phyloP scores from a whole-genome alignment of 2,113 vertebrate genomes.

The Oncorhynchus nerka region DNA sequence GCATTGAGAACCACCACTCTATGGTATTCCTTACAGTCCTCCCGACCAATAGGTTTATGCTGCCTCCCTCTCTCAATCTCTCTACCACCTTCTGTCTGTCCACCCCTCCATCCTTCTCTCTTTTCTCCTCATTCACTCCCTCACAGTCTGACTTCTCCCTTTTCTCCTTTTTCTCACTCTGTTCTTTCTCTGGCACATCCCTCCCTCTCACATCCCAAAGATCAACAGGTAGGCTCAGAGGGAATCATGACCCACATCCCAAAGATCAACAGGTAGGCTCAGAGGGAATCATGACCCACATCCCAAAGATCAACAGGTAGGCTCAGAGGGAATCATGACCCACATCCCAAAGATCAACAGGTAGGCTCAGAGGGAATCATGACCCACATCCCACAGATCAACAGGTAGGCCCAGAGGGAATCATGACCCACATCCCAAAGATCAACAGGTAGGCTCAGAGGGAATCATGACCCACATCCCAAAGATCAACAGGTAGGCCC shows the following conservation, averaged over 20 bases:
- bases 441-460: not conserved
- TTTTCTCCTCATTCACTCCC: not conserved
- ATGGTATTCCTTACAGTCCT: constrained; percentile 63
- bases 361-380: not conserved
- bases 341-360: not conserved
- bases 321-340: not conserved
- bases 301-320: not conserved
- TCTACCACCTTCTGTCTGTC: no score
- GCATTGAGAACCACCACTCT: no score
- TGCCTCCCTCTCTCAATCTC: no score
- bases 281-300: not conserved
- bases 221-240: not conserved
- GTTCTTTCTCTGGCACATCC: constrained; percentile 16
- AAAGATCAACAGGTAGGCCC: no score
- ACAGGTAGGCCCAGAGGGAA: no score
- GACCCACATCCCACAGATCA: no score
- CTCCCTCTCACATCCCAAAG: not conserved
- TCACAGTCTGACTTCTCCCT: not conserved
- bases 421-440: not conserved
- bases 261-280: no score
- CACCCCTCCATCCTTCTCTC: constrained; percentile 9
- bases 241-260: not conserved
- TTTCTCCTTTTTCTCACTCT: constrained; percentile 18
- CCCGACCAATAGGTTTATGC: constrained; percentile 58
- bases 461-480: not conserved